Evolutionary conservation across 1,140 invertebrate species (phyloP).

Genomic region (Copidosoma floridanum): DNA sequence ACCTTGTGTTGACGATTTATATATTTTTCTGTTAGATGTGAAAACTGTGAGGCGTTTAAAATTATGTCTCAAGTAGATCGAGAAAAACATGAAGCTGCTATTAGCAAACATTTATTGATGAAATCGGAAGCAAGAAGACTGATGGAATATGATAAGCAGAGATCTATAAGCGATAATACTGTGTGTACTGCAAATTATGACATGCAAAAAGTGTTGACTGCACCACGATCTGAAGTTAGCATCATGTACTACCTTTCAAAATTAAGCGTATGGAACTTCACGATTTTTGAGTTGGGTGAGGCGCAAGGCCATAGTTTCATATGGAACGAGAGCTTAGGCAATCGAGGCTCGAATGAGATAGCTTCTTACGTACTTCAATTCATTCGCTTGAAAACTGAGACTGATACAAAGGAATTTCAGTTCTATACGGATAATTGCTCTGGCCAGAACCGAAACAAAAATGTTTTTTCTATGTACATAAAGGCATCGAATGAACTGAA

Average conservation of each 20-base stretch:
- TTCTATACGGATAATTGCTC: conserved; percentile 42
- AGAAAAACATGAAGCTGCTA: no score
- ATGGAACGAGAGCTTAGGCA: conserved; percentile 51
- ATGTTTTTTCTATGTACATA: conserved; percentile 24
- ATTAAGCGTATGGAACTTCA: conserved; percentile 18
- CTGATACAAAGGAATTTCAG: conserved; percentile 18
- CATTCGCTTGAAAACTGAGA: not conserved
- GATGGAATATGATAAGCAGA: no score
- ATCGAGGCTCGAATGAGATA: conserved; percentile 31
- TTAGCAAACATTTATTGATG: no score
- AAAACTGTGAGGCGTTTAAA: no score
- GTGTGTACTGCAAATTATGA: conserved; percentile 4
- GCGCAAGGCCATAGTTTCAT: conserved; percentile 42
- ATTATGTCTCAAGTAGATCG: no score
- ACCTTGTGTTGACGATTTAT: no score
- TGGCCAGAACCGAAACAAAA: conserved; percentile 46
- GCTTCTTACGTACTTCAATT: not conserved
- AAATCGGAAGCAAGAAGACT: no score
- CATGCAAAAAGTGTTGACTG: conserved; percentile 12
- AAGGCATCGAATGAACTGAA: conserved; percentile 16
- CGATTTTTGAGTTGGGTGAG: conserved; percentile 31
- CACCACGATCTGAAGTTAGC: conserved; percentile 6
- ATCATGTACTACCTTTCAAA: conserved; percentile 17
- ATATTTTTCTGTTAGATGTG: no score
- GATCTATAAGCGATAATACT: no score